Conservation (phyloP, 2,797 vertebrate genomes). For the Siniperca scherzeri region DNA sequence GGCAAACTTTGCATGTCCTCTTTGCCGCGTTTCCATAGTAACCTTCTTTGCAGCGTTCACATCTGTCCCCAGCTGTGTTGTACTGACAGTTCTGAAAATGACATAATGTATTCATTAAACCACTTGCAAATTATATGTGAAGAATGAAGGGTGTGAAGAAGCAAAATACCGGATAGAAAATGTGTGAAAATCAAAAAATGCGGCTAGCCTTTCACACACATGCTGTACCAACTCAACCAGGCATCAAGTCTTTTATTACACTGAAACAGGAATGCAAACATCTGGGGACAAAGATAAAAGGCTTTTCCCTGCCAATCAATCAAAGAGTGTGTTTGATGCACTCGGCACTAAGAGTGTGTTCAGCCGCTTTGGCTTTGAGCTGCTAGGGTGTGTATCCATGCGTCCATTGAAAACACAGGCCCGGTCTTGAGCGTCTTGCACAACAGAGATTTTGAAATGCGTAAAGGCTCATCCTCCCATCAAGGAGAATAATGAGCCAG, state of each 20-base stretch:
- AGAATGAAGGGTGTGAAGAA: not conserved
- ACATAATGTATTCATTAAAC: constrained; percentile 42
- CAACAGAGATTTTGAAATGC: constrained; percentile 53
- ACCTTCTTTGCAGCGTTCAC: constrained; percentile 93
- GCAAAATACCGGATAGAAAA: not conserved
- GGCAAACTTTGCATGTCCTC: constrained; percentile 88
- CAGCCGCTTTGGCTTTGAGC: constrained; percentile 26
- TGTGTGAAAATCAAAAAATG: not conserved
- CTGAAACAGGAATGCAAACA: constrained; percentile 20
- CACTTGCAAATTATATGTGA: not conserved
- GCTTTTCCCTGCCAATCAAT: constrained; percentile 16
- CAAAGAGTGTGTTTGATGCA: constrained; percentile 29
- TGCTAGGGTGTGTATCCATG: constrained; percentile 37
- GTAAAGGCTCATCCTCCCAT: constrained; percentile 24
- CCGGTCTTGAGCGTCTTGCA: constrained; percentile 66
- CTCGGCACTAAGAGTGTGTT: not conserved
- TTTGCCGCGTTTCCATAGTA: constrained; percentile 88
- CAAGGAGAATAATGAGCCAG: not conserved
- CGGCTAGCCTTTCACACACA: not conserved
- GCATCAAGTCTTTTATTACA: not conserved
- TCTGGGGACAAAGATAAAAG: constrained; percentile 5
- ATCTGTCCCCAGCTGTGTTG: constrained; percentile 92
- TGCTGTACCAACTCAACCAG: not conserved
- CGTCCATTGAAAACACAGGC: constrained; percentile 53
- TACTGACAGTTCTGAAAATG: constrained; percentile 90